Conservation (phyloP, 2,113 vertebrate genomes). For the Microcebus lehilahytsara region DNA sequence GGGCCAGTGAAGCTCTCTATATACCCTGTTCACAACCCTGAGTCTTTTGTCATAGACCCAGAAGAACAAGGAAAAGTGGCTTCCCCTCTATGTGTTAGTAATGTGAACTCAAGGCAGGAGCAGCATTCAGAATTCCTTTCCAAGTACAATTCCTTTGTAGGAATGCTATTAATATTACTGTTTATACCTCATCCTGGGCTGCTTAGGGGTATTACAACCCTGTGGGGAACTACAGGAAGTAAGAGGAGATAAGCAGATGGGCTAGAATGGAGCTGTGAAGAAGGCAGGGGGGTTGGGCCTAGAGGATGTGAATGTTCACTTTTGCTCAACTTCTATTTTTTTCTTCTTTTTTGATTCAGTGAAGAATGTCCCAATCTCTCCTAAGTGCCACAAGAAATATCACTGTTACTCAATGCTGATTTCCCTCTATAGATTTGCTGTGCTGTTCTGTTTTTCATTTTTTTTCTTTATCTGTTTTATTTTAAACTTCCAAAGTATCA, state of each 20-base stretch:
- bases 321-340: not conserved
- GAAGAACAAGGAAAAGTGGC: not conserved
- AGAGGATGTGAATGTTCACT: not conserved
- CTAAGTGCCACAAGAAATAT: not conserved
- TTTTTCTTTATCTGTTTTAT: constrained; percentile 15
- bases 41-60: not conserved
- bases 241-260: not conserved
- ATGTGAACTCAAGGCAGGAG: too few species aligned
- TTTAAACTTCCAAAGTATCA: not conserved
- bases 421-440: not conserved
- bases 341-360: not conserved
- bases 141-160: not conserved
- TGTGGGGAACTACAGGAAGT: not conserved
- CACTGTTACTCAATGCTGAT: not conserved
- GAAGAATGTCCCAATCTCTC: not conserved
- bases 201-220: not conserved
- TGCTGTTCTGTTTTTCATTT: not conserved
- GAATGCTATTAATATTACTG: not conserved
- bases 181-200: not conserved
- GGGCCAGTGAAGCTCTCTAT: not conserved
- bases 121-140: not conserved
- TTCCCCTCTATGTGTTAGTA: not conserved
- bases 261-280: not conserved
- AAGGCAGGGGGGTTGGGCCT: not conserved
- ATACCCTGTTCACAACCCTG: not conserved